A percentile compares a stretch with the other conserved stretches of the same genome.
phyloP scores from a whole-genome alignment of 2,888 invertebrate genomes.

The Orthosia gracilis region DNA sequence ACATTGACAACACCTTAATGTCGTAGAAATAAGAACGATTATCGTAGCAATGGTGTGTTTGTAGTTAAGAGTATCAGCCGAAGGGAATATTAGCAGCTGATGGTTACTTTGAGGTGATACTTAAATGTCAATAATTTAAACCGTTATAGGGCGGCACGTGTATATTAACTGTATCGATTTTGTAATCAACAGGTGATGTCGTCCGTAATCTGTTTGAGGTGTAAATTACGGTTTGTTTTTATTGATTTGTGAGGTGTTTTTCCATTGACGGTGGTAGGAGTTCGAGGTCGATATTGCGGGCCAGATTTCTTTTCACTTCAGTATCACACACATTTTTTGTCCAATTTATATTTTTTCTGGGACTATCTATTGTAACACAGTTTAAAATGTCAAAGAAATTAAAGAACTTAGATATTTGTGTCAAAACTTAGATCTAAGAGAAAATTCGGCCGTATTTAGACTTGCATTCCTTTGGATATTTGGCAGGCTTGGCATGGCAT shows the following conservation, averaged over 20 bases:
- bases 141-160: background rate
- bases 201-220: constrained; percentile 42
- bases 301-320: background rate
- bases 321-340: no score
- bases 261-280: constrained; percentile 7
- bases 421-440: no score
- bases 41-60: background rate
- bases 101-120: background rate
- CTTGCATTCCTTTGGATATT: background rate
- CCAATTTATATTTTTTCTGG: no score
- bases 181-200: constrained; percentile 56
- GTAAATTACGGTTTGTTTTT: constrained; percentile 29
- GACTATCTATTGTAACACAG: no score
- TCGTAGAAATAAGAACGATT: background rate
- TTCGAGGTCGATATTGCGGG: background rate
- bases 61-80: background rate
- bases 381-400: no score
- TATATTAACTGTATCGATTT: constrained; percentile 45
- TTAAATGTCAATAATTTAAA: constrained; percentile 42
- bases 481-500: background rate
- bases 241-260: constrained; percentile 46
- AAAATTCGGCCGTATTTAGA: no score
- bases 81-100: constrained; percentile 20
- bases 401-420: no score
- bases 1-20: background rate